Evolutionary conservation across 2,888 invertebrate genomes (phyloP), one percentile per base, ranked within the genome.

Genomic region (Brachypterus glaber): DNA sequence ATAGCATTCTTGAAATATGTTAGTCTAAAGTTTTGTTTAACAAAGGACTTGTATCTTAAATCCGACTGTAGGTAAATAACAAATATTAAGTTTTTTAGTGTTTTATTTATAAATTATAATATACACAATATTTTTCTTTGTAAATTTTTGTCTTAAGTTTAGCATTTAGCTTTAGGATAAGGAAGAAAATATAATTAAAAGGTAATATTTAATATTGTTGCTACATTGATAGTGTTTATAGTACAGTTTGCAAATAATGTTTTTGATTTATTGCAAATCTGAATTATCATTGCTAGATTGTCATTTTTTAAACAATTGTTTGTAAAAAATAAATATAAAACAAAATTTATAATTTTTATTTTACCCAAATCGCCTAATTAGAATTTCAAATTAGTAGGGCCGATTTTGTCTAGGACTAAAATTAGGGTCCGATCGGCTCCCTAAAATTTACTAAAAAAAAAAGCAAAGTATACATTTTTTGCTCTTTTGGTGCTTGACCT

Each of bases 131-230:
- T n/a, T n/a, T n/a, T n/a, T 27, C 37, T 33, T 29, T 44, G 43
- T 44, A 46, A 34, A 46, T 44, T 44, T 40, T 37, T 33, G 27
- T 41, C 40, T 44, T 36, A 43, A 21, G 36, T 39, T 39, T 40
- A 13, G 33, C 18, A 18, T 40, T 30, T 13, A 4, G 7, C 13
- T 30, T 30, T 21, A 21, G 21, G 14, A 13, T 4, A 44, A 39
- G 40, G 33, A 44, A 43, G 48, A 47, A 43, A 49, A 41, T 48
- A 47, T 27, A 27, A 11, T 27, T 5, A 27, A 27, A 11, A 49
- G 44, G 48, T 50, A 50, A 49, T 50, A 42, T 52, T 52, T 51
- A 53, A 52, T 53, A 53, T 55, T 58, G 57, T 58, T 58, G 55
- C 50, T 55, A 52, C 47, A 52, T 54, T 53, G 42, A 53, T 53